phyloP scores from a whole-genome alignment of 2,888 invertebrate species.

The Lottia scabra region DNA sequence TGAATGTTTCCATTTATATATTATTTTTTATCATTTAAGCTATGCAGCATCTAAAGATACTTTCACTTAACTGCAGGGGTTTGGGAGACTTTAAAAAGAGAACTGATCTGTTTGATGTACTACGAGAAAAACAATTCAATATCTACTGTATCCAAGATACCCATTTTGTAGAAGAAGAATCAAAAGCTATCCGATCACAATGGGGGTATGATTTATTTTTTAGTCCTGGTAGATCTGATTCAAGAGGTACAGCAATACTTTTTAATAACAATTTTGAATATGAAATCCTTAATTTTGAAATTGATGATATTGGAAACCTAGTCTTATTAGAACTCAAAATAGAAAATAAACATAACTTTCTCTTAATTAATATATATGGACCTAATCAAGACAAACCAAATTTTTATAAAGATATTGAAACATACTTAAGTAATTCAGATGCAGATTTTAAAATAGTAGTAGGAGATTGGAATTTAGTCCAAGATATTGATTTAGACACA shows the following conservation, averaged over 20 bases:
- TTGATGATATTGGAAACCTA: neutral
- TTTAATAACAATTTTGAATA: neutral
- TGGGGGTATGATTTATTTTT: neutral
- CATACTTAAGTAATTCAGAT: neutral
- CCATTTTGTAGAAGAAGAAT: neutral
- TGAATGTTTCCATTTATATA: too few relatives aligned
- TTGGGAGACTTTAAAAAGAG: neutral
- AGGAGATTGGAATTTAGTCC: neutral
- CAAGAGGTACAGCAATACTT: neutral
- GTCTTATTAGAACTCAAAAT: neutral
- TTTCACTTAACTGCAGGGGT: neutral
- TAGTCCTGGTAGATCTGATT: neutral
- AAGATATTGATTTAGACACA: neutral
- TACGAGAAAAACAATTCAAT: neutral
- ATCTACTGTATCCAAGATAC: neutral
- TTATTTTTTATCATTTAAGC: too few relatives aligned
- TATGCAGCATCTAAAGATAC: too few relatives aligned
- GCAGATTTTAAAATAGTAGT: neutral
- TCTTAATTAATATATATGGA: neutral
- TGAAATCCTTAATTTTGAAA: neutral
- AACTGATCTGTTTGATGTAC: neutral
- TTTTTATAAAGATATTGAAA: neutral
- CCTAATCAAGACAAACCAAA: neutral
- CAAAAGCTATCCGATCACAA: neutral
- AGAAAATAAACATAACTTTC: neutral